A percentile compares a stretch with the other conserved stretches of the same genome.
Evolutionary conservation across 1,140 invertebrate genomes (phyloP).

Genomic region (Anagrus nilaparvatae): DNA sequence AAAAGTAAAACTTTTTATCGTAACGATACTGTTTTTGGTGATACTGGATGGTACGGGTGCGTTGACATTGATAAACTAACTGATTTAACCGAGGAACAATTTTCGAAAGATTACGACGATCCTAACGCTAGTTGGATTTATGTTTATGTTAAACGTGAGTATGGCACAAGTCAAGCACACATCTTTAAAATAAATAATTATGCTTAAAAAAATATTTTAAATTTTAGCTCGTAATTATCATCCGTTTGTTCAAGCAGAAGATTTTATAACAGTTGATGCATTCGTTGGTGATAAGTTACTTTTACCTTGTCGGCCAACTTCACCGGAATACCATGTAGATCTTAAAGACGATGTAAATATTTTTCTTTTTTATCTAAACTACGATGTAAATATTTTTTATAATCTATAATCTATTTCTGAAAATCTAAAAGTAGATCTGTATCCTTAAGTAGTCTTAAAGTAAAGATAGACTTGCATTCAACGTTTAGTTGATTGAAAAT

Average conservation of each 20-base stretch:
- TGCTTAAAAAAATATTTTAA: background rate
- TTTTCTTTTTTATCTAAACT: constrained; percentile 6
- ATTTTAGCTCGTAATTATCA: background rate
- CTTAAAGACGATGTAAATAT: constrained; percentile 34
- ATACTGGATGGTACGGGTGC: constrained; percentile 55
- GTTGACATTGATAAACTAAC: constrained; percentile 37
- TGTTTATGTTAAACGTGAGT: constrained; percentile 56
- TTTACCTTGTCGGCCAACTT: constrained; percentile 59
- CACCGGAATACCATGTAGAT: constrained; percentile 49
- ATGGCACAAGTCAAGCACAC: background rate
- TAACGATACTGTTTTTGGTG: constrained; percentile 20
- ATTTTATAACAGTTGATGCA: constrained; percentile 27
- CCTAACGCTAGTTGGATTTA: constrained; percentile 44
- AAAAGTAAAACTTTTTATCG: constrained; percentile 19
- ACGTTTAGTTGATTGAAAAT: background rate
- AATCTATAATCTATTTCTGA: background rate
- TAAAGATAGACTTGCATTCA: background rate
- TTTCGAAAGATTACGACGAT: constrained; percentile 19
- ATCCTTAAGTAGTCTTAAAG: background rate
- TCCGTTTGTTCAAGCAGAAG: constrained; percentile 41
- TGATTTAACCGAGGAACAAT: constrained; percentile 25
- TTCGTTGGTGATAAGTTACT: constrained; percentile 24
- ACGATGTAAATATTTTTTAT: constrained; percentile 17
- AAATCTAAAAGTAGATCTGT: background rate
- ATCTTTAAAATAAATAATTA: background rate